phyloP scores from a whole-genome alignment of 2,888 invertebrate genomes.

The Apotomis capreana region DNA sequence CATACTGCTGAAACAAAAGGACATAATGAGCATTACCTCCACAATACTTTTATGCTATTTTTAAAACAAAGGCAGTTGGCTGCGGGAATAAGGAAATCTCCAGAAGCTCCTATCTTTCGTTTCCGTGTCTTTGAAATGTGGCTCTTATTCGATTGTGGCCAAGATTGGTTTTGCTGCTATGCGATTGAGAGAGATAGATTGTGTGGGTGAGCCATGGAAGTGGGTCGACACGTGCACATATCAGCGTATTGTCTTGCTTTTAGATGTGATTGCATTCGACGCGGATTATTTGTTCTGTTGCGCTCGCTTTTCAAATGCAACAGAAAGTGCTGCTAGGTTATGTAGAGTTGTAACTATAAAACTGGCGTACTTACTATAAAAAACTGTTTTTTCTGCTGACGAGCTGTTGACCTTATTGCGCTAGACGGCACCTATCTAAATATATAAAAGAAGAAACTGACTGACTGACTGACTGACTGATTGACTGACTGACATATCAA shows the following conservation, averaged over 20 bases:
- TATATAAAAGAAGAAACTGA: too few species aligned
- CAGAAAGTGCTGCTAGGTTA: background rate
- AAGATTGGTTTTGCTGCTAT: background rate
- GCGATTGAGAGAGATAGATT: background rate
- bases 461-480: too few species aligned
- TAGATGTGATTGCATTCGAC: conserved; percentile 32
- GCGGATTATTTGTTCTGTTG: conserved; percentile 28
- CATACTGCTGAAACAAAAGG: background rate
- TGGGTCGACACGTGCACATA: conserved; percentile 23
- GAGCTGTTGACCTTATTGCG: too few species aligned
- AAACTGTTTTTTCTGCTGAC: too few species aligned
- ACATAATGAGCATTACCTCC: background rate
- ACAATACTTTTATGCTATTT: background rate
- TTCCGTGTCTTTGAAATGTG: background rate
- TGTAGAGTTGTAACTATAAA: background rate
- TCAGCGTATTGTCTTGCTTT: conserved; percentile 27
- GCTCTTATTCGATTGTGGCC: background rate
- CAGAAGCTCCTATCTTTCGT: background rate
- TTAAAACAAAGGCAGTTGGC: background rate
- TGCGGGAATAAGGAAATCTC: background rate
- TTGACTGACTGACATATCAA: too few species aligned
- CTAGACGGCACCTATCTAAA: too few species aligned
- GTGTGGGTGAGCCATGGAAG: background rate
- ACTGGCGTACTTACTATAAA: background rate
- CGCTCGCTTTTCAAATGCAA: conserved; percentile 19